These are phyloP conservation scores for Eulemur coronatus DNA, from an alignment of 2,797 vertebrate genomes.

Conservation along the genomic window DNA sequence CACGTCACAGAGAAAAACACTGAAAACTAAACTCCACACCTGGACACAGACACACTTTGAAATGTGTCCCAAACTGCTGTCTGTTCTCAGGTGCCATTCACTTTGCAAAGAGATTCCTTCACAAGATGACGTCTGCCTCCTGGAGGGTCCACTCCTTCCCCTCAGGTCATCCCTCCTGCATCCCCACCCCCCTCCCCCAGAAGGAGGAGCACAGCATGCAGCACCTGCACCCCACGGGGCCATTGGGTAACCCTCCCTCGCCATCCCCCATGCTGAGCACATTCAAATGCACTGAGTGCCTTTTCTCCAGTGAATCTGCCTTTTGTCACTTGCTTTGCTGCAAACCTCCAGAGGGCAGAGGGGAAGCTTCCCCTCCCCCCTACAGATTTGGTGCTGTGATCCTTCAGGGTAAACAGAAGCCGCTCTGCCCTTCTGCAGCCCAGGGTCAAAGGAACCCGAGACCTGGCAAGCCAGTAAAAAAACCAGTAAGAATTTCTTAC, in stretches of 20 bases:
- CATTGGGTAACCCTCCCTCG: background rate
- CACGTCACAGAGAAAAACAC: background rate
- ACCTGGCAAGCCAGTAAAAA: background rate
- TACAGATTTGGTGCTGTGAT: background rate
- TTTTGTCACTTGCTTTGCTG: background rate
- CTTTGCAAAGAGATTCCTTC: background rate
- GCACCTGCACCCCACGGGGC: background rate
- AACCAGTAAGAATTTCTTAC: background rate
- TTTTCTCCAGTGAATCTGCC: background rate
- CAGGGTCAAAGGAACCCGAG: background rate
- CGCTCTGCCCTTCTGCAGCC: background rate
- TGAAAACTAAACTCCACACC: background rate
- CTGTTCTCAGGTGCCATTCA: background rate
- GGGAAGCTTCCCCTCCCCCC: background rate
- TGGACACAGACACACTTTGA: background rate
- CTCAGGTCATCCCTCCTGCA: no score
- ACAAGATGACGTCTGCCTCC: background rate
- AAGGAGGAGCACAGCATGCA: fast-evolving
- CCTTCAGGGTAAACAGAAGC: background rate
- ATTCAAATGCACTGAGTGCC: background rate
- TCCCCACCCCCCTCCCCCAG: fast-evolving
- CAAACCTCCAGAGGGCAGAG: background rate
- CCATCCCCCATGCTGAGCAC: no score
- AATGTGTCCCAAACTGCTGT: background rate
- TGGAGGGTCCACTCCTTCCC: background rate